Base-by-base conservation (phyloP, 2,888 invertebrate genomes). In the Frankliniella intonsa region DNA sequence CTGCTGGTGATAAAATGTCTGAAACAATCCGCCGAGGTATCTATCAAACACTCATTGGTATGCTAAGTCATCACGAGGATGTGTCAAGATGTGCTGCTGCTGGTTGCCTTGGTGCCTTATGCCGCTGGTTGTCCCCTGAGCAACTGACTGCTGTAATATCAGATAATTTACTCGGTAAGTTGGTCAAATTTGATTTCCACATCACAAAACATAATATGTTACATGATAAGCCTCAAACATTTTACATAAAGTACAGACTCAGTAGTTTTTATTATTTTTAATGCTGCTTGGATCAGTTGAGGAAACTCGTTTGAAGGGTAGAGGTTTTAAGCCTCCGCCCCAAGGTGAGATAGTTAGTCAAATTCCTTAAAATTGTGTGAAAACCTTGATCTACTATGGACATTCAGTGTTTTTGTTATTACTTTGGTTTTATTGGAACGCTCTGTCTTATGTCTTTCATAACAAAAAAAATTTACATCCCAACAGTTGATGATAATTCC, bases 1-100 rank as follows among this genome's bases (percentile, higher is more conserved):
- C 94, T 25, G 96, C 95, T 49, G 97, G 97, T 0, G 93, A 94
- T 85, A 97, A 96, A 90, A 94, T 97, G 93, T 92, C 95, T 0
- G 96, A 95, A 82, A 90, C 92, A 1, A 90, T 96, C 81, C 92
- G 93, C 83, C 93, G 94, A 85, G 92, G 92, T 86, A 91, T 96
- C 62, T 92, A 94, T 86, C 87, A 89, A 1, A 94, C 94, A 50
- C 89, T 97, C 80, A 87, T 90, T 50, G 88, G 90, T 80, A 90
- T 94, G 89, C 90, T 95, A 84, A 91, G 92, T 49, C 92, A 93
- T 87, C 87, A 91, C 3, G 97, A 97, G 86, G 97, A 98, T 87
- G 90, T 92, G 8, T 94, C 95, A 8, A 91, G 97, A 84, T 91
- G 90, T 85, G 92, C 94, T 62, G 95, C 94, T 7, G 96, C 96